phyloP scores from a whole-genome alignment of 2,888 invertebrate species.

The Netelia melanura region DNA sequence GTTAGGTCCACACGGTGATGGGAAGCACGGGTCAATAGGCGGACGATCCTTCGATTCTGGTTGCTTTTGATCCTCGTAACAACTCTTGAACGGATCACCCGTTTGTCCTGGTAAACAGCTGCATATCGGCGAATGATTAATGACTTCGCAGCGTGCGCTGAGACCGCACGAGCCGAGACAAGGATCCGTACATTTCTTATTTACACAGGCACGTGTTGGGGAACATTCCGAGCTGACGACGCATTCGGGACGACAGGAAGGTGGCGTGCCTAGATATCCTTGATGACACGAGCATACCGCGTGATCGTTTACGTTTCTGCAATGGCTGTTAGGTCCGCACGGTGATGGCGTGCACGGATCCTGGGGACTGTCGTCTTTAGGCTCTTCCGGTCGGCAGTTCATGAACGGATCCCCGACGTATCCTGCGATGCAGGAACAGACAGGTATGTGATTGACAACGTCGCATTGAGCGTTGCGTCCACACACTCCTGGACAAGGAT shows the following conservation, averaged over 20 bases:
- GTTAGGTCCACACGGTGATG: conserved; percentile 94
- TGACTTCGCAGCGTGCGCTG: conserved; percentile 86
- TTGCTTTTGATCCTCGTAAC: conserved; percentile 87
- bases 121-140: conserved; percentile 86
- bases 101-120: conserved; percentile 85
- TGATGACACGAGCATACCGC: conserved; percentile 85
- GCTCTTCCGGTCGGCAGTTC: conserved; percentile 80
- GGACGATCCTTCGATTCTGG: conserved; percentile 78
- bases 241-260: conserved; percentile 84
- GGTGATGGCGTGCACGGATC: conserved; percentile 84
- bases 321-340: conserved; percentile 84
- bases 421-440: conserved; percentile 86
- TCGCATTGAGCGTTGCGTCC: conserved; percentile 92
- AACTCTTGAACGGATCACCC: conserved; percentile 93
- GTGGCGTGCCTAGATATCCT: conserved; percentile 85
- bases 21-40: conserved; percentile 88
- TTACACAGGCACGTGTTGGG: conserved; percentile 88
- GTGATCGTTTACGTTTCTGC: conserved; percentile 83
- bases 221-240: conserved; percentile 85
- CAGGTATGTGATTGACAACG: conserved; percentile 90
- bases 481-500: conserved; percentile 94
- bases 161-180: conserved; percentile 85
- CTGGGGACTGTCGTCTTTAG: conserved; percentile 63
- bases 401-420: conserved; percentile 85
- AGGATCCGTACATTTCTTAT: conserved; percentile 90